Conservation (phyloP, 2,888 invertebrate species). For the Eurytoma californica region DNA sequence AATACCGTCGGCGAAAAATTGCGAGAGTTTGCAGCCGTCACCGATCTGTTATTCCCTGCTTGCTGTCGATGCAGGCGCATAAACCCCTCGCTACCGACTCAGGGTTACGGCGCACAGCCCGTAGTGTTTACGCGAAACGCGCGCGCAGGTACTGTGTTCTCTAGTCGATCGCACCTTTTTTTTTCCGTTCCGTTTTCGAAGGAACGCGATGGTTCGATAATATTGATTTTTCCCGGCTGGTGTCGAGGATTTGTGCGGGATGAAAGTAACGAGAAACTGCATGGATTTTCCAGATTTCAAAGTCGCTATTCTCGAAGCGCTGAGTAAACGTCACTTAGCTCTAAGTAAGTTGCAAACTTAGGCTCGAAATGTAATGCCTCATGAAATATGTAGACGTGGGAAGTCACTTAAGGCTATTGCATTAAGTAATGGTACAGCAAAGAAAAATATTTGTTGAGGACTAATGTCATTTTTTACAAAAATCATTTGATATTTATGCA, state of each 20-base stretch:
- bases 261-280: not conserved
- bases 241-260: not conserved
- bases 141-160: not conserved
- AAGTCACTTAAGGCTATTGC: no score
- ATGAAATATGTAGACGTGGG: no score
- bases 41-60: not conserved
- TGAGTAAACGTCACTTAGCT: not conserved
- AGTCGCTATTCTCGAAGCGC: not conserved
- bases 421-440: no score
- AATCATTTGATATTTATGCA: no score
- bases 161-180: constrained; percentile 1
- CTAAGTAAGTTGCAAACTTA: not conserved
- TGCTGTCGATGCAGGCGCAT: not conserved
- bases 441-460: no score
- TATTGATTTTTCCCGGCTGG: not conserved
- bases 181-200: not conserved
- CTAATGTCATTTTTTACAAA: no score
- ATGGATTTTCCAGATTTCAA: not conserved
- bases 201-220: not conserved
- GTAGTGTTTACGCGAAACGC: not conserved
- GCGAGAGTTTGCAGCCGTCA: not conserved
- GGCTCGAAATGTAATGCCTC: no score
- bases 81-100: not conserved
- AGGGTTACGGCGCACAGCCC: no score
- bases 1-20: not conserved